Base-by-base conservation (phyloP, 2,113 vertebrate species). In the Lontra canadensis region DNA sequence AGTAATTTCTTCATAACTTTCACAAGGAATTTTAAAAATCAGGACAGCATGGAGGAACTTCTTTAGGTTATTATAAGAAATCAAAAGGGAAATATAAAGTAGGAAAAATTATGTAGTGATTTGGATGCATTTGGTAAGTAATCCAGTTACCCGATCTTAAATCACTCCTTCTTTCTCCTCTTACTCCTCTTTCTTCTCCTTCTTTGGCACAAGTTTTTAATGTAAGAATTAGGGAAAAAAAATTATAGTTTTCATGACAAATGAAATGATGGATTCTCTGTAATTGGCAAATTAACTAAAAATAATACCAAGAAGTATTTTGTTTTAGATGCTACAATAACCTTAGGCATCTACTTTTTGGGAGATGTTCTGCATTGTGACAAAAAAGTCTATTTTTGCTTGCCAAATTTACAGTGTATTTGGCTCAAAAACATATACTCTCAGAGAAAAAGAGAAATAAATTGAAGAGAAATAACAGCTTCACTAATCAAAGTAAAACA, bases 281-380 rank as follows among this genome's bases (percentile, higher is more conserved):
- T 92, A 39, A 82, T 12, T 90, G 44, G 26, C 34, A 96, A 86
- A 79, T 80, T 73, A 86, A 71, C 73, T 65, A 49, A 89, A 93
- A 89, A 65, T 74, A 65, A 90, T 44, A 26, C 4, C 2, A 55
- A 21, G 18, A n/a, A 21, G 9, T 15, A 74, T 65, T 74, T 90
- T 65, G 26, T 76, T 79, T 57, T 91, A 76, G 74, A 67, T 12
- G 73, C 17, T 47, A 49, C 15, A 59, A 44, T 47, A 47, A 88
- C n/a, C 8, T 49, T 20, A 61, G 7, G 10, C 20, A 78, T 84
- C 4, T 93, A 31, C 15, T 55, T 4, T 80, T 90, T 61, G 79
- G 83, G 17, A 25, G 34, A 49, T 78, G 26, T 44, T 89, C 9
- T 69, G 7, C 2, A 83, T 59, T 93, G 20, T 59, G 71, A 69